Evolutionary conservation across 2,797 vertebrate genomes (phyloP).

Genomic region (Amblyraja radiata): DNA sequence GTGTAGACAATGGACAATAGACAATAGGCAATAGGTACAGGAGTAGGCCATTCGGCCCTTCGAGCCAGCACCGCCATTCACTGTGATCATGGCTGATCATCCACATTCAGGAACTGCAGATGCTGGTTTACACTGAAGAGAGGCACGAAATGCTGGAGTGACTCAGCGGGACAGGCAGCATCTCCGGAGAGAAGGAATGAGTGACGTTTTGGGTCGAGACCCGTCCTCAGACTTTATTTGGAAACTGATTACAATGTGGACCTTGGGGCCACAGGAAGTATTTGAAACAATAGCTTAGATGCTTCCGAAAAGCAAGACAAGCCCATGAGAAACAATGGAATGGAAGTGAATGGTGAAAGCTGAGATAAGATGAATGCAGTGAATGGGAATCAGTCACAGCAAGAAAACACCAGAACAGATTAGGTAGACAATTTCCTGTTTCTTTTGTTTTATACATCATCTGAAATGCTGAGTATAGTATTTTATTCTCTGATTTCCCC

Average conservation of each 20-base stretch:
- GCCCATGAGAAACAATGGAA: not conserved
- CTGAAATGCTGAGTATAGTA: not conserved
- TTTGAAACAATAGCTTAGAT: not conserved
- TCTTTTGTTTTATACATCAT: not conserved
- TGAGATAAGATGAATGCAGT: not conserved
- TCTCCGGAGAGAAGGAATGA: no score
- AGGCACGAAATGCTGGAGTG: no score
- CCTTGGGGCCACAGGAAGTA: not conserved
- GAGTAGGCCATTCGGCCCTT: no score
- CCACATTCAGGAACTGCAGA: no score
- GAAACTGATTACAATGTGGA: not conserved
- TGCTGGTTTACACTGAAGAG: no score
- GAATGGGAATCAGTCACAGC: not conserved
- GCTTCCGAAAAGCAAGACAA: not conserved
- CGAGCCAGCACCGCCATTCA: no score
- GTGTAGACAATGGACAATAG: no score
- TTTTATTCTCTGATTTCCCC: not conserved
- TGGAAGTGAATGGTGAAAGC: not conserved
- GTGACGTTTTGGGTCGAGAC: no score
- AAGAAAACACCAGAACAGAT: not conserved
- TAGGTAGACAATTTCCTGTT: not conserved
- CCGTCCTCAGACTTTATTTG: not conserved
- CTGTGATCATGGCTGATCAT: no score
- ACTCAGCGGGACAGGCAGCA: no score
- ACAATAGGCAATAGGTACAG: no score